Conservation (phyloP, 2,888 invertebrate species). For the Microplitis manilae region DNA sequence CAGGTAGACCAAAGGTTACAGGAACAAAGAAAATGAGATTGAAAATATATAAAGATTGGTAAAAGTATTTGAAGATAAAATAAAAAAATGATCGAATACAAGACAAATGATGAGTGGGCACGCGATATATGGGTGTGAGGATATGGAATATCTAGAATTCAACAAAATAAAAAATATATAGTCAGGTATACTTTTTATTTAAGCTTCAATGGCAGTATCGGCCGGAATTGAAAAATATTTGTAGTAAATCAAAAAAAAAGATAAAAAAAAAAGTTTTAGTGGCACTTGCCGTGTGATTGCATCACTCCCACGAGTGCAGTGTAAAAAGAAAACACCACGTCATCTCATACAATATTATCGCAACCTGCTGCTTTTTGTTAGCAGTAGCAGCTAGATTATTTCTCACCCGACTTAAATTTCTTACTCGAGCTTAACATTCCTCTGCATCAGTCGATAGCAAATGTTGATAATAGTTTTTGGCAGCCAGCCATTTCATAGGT, state of each 20-base stretch:
- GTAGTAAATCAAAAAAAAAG: constrained; percentile 3
- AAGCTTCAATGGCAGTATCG: no score
- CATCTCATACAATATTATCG: constrained; percentile 20
- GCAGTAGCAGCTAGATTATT: background rate
- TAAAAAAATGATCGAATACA: background rate
- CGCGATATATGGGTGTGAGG: constrained; percentile 11
- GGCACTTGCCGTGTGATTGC: constrained; percentile 40
- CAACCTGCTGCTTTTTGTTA: constrained; percentile 39
- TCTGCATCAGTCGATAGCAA: background rate
- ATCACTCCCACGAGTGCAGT: constrained; percentile 31
- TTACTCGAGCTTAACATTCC: background rate
- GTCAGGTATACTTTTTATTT: no score
- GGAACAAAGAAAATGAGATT: background rate
- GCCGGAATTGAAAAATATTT: background rate
- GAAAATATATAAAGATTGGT: background rate
- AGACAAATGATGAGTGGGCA: constrained; percentile 15
- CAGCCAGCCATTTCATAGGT: background rate
- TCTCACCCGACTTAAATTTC: background rate
- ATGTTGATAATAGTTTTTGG: background rate
- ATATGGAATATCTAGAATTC: background rate
- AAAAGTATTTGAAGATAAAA: constrained; percentile 2
- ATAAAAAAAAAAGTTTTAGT: constrained; percentile 20
- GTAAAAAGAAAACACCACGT: constrained; percentile 27
- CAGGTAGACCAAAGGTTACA: background rate
- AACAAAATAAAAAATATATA: constrained; percentile 5